These are phyloP conservation scores for Callyntrura guangdongensis DNA, from an alignment of 2,888 invertebrate species.

Conservation along the genomic window DNA sequence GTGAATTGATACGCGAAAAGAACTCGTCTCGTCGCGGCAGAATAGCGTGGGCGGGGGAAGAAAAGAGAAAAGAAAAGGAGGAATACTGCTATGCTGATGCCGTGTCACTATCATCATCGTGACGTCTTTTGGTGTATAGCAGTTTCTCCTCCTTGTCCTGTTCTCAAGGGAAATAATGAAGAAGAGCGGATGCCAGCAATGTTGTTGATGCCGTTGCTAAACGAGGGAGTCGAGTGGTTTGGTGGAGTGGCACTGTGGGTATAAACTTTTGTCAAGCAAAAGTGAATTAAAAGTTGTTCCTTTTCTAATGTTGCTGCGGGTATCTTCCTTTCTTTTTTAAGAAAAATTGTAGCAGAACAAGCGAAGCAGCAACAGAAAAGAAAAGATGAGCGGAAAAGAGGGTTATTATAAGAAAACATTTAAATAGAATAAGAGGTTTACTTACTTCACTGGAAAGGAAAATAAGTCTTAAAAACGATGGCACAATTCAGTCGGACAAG, in stretches of 20 bases:
- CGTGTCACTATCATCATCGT: background rate
- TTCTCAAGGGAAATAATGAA: slow-evolving; percentile 13
- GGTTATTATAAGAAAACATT: slow-evolving; percentile 31
- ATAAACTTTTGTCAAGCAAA: slow-evolving; percentile 59
- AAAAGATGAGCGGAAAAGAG: slow-evolving; percentile 26
- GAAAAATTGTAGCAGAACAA: slow-evolving; percentile 21
- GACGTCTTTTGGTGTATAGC: background rate
- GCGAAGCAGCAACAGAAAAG: background rate
- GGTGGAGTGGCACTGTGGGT: slow-evolving; percentile 44
- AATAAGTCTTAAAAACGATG: slow-evolving; percentile 57
- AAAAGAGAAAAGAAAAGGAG: slow-evolving; percentile 35
- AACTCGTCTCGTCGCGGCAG: background rate
- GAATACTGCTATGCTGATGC: background rate
- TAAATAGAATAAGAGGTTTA: slow-evolving; percentile 35
- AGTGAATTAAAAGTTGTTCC: slow-evolving; percentile 37
- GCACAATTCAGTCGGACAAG: slow-evolving; percentile 60
- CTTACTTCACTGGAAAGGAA: slow-evolving; percentile 4
- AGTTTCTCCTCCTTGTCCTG: background rate
- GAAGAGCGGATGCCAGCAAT: background rate
- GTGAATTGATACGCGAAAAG: slow-evolving; percentile 60
- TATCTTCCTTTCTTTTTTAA: slow-evolving; percentile 43
- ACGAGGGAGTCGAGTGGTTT: slow-evolving; percentile 57
- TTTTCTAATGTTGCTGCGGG: slow-evolving; percentile 40
- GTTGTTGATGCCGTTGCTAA: slow-evolving; percentile 47
- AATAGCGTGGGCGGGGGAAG: background rate